Evolutionary conservation across 2,797 vertebrate genomes (phyloP), one percentile per base, ranked within the genome.

Genomic region (Neosalanx taihuensis): DNA sequence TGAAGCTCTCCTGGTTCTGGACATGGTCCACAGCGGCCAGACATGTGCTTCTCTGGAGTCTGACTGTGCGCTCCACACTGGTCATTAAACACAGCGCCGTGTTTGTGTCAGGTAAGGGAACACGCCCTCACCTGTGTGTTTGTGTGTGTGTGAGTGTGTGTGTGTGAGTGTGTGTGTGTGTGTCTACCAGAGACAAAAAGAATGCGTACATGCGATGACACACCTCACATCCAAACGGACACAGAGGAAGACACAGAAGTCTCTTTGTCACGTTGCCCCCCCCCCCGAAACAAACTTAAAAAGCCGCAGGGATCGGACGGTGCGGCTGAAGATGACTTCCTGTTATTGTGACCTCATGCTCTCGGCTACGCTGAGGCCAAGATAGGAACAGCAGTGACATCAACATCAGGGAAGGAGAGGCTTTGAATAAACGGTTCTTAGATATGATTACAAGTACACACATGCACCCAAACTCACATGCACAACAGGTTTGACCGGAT

Each of bases 61-160:
- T 18, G 20, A 74, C 67, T 1, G 53, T 77, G 69, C 35, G 6
- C 53, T 63, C 81, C 37, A 41, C 10, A 41, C 37, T 41, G 37
- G 37, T 41, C 37, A 41, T 41, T 41, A 41, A 41, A 41, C 37
- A 41, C 15, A 58, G 2, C 46, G 37, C 66, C 68, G 59, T 62
- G 84, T 81, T 57, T 10, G 9, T 5, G 76, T 84, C 87, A 84
- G 78, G 85, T 73, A 78, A 86, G 75, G 37, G 83, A 81, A 88
- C 79, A 84, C 88, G 66, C 89, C 90, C 85, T 85, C 71, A 86
- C 85, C 86, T 86, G 87, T 2, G 41, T 35, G 23, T 31, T 26
- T 13, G 7, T 57, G 58, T 53, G 15, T 66, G 37, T 66, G 30
- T 67, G 66, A 7, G 17, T 20, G 56, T 58, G 76, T 67, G 71